A percentile compares a stretch with the other conserved stretches of the same genome.
Evolutionary conservation across 2,113 vertebrate genomes (phyloP).

Genomic region (Cardinalis cardinalis): DNA sequence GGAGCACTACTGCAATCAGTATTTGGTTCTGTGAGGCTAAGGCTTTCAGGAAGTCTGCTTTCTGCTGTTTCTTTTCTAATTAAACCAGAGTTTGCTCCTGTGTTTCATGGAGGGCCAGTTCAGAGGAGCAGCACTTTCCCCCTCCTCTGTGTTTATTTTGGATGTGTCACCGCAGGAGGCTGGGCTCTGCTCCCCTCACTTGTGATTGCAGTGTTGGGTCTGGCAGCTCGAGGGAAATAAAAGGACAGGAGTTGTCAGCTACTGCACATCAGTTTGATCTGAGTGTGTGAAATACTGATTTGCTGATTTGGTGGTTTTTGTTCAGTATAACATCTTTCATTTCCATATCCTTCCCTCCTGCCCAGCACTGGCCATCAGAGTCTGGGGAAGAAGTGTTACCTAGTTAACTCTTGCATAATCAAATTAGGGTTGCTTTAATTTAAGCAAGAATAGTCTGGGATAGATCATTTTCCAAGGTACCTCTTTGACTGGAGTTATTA

Average conservation of each 20-base stretch:
- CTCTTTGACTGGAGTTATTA: background rate
- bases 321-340: background rate
- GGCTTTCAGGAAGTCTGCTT: background rate
- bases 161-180: background rate
- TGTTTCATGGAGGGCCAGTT: background rate
- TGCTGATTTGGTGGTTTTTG: background rate
- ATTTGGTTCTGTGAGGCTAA: background rate
- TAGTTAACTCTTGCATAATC: background rate
- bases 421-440: background rate
- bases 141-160: rapidly evolving
- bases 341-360: background rate
- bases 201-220: background rate
- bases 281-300: background rate
- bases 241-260: background rate
- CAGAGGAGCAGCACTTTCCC: background rate
- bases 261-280: background rate
- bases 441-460: background rate
- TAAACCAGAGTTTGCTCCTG: background rate
- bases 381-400: background rate
- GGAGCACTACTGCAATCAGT: background rate
- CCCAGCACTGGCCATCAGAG: background rate
- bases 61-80: background rate
- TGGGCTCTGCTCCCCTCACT: background rate
- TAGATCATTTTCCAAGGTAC: background rate
- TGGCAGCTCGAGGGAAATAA: background rate